Base-by-base conservation (phyloP, 2,888 invertebrate genomes). In the Isotomurus palustris region DNA sequence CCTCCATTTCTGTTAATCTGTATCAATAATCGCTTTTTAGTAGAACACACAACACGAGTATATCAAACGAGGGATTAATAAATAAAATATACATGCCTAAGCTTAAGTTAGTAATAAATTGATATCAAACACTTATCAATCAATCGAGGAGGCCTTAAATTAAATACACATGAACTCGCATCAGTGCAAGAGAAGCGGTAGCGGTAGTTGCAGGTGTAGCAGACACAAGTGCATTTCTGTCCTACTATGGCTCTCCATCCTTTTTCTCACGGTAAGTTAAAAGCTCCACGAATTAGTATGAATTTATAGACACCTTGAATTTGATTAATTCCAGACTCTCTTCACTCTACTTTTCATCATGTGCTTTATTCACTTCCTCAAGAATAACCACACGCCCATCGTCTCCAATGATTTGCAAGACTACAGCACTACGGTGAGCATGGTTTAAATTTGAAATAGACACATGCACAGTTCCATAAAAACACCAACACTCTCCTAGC, bases 311-410 rank as follows among this genome's bases (percentile, higher is more conserved):
- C 17, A 6, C 25, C 25, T 49, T 49, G 21, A 21, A 22, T 21
- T 35, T n/a, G 8, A 47, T 47, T n/a, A 3, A 5, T 49, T 49
- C 3, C 62, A 62, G 62, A 62, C 62, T 41, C 56, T 62, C 47
- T 62, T 62, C 56, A 62, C 58, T 25, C 56, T 62, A 35, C 58
- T 62, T 35, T 62, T 62, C 52, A 62, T 62, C 56, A 62, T 62
- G 62, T 62, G 58, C 52, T 62, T 62, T 56, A 62, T 62, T 56
- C 62, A 62, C 53, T 62, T 62, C 53, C 51, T 62, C 52, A 62
- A 62, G 55, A 54, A 62, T 49, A 58, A 54, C 50, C 62, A 62
- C 49, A 55, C 58, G 28, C 62, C 58, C 43, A 56, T 62, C 41
- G 62, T 62, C 19, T 56, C 62, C 17, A 55, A 58, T 53, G 62